These are phyloP conservation scores for Arvicanthis niloticus DNA, from an alignment of 2,113 vertebrate genomes.

Conservation along the genomic window DNA sequence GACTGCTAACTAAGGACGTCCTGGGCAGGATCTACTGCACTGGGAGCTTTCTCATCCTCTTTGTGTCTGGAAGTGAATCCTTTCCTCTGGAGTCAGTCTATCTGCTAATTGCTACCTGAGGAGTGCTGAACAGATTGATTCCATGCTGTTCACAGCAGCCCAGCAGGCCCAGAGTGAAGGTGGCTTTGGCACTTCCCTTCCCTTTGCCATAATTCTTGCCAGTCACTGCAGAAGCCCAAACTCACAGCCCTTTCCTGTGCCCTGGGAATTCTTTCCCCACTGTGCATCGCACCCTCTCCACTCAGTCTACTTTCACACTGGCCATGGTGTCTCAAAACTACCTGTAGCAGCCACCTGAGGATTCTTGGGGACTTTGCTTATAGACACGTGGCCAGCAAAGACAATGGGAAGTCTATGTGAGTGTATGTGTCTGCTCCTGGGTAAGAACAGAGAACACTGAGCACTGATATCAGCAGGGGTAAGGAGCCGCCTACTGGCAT, in stretches of 20 bases:
- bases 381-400: too few species aligned
- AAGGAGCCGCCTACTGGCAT: too few species aligned
- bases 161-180: too few species aligned
- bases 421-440: not conserved
- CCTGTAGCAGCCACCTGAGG: not conserved
- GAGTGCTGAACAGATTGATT: accelerated
- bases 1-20: not conserved
- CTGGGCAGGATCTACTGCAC: not conserved
- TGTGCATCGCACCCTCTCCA: not conserved
- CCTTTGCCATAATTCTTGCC: not conserved
- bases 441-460: too few species aligned
- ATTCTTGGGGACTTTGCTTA: not conserved
- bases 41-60: not conserved
- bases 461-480: too few species aligned
- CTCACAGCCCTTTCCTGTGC: not conserved
- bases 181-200: not conserved
- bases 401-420: too few species aligned
- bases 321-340: not conserved
- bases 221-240: not conserved
- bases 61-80: not conserved
- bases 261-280: accelerated
- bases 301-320: not conserved
- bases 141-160: not conserved
- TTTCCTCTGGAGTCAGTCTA: too few species aligned
- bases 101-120: not conserved